Evolutionary conservation across 2,888 invertebrate species (phyloP).

Genomic region (Dastarcus helophoroides): DNA sequence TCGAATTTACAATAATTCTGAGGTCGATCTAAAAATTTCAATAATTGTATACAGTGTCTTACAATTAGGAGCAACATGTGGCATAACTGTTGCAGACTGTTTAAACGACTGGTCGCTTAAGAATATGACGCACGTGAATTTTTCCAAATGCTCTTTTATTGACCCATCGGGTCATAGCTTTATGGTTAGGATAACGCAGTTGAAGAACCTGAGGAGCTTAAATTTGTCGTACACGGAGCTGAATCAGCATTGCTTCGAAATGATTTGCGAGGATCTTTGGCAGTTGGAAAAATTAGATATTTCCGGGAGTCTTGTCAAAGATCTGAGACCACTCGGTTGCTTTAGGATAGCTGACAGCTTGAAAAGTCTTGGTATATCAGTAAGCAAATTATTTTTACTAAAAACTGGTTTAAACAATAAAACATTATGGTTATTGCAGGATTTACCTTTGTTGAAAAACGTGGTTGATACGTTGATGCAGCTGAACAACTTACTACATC

Average conservation of each 20-base stretch:
- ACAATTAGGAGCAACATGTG: conserved; percentile 3
- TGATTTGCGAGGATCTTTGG: conserved; percentile 53
- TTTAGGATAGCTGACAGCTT: conserved; percentile 47
- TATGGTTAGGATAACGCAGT: conserved; percentile 46
- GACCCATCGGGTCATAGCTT: conserved; percentile 42
- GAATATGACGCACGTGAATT: conserved; percentile 48
- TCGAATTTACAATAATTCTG: too few species aligned
- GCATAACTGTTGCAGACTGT: conserved; percentile 38
- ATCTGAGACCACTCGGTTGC: conserved; percentile 46
- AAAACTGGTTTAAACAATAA: not conserved
- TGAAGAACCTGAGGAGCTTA: conserved; percentile 46
- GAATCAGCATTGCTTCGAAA: conserved; percentile 51
- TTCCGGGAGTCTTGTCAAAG: conserved; percentile 50
- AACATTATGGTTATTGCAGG: conserved; percentile 24
- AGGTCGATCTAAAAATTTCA: too few species aligned
- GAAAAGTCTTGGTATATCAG: conserved; percentile 46
- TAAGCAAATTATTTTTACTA: conserved; percentile 27
- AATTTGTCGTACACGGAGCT: conserved; percentile 60
- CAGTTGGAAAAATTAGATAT: conserved; percentile 53
- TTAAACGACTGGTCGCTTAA: conserved; percentile 53
- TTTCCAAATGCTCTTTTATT: conserved; percentile 50
- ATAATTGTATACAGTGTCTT: conserved; percentile 1
- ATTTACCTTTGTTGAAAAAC: conserved; percentile 20
- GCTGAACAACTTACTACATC: conserved; percentile 24
- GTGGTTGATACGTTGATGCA: conserved; percentile 22